Conservation (phyloP, 2,797 vertebrate species). For the Miichthys miiuy region DNA sequence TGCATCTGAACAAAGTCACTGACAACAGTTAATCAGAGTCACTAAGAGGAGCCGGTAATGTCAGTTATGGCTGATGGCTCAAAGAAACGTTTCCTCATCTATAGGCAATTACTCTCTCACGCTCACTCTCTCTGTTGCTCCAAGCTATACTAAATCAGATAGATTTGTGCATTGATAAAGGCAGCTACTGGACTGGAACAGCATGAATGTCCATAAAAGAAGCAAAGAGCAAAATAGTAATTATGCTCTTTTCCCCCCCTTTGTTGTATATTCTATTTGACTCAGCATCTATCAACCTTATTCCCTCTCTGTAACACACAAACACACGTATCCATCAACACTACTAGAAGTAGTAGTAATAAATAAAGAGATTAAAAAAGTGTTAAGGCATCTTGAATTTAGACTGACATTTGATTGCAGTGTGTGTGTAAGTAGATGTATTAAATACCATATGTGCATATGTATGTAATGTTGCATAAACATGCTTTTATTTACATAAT, state of each 20-base stretch:
- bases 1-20: slow-evolving; percentile 37
- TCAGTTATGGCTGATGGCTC: slow-evolving; percentile 70
- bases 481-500: background rate
- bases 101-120: slow-evolving; percentile 53
- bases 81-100: slow-evolving; percentile 68
- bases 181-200: slow-evolving; percentile 56
- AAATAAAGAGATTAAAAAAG: background rate
- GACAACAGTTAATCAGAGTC: slow-evolving; percentile 68
- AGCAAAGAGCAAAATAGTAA: slow-evolving; percentile 28
- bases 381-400: slow-evolving; percentile 51
- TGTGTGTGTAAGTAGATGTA: background rate
- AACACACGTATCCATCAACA: background rate
- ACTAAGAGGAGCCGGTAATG: slow-evolving; percentile 67
- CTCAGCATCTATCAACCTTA: background rate
- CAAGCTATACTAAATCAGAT: slow-evolving; percentile 65
- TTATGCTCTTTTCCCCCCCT: slow-evolving; percentile 8
- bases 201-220: slow-evolving; percentile 30
- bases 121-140: slow-evolving; percentile 46
- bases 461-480: background rate
- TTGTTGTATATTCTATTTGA: slow-evolving; percentile 8
- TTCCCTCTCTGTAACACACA: background rate
- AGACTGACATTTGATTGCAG: slow-evolving; percentile 22
- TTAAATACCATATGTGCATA: background rate
- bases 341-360: background rate
- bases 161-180: slow-evolving; percentile 69